Conservation (phyloP, 2,797 vertebrate genomes). For the Numenius phaeopus region DNA sequence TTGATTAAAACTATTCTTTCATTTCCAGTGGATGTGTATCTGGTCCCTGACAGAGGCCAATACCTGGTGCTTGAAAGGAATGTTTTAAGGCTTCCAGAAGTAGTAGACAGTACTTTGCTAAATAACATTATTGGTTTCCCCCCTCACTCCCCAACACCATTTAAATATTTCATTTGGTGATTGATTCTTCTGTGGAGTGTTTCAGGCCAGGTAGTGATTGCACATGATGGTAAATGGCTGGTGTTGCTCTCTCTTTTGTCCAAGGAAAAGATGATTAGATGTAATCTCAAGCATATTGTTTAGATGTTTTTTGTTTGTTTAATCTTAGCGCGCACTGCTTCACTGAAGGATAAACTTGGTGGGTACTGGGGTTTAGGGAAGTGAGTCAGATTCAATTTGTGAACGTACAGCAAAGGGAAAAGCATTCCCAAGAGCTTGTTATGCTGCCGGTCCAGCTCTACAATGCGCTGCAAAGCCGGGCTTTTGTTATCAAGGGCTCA, state of each 20-base stretch:
- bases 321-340: not conserved
- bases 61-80: not conserved
- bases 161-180: not conserved
- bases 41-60: not conserved
- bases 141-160: not conserved
- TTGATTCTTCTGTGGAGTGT: not conserved
- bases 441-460: slow-evolving; percentile 2
- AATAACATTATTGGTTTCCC: not conserved
- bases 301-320: slow-evolving; percentile 29
- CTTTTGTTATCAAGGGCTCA: slow-evolving; percentile 62
- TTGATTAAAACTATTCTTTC: not conserved
- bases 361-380: slow-evolving; percentile 13
- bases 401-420: slow-evolving; percentile 24
- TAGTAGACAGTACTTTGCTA: not conserved
- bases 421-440: slow-evolving; percentile 41
- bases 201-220: not conserved
- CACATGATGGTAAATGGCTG: not conserved
- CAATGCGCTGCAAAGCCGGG: slow-evolving; percentile 50
- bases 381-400: slow-evolving; percentile 46
- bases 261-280: slow-evolving; percentile 4
- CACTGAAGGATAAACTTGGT: not conserved
- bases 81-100: not conserved
- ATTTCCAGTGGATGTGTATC: not conserved
- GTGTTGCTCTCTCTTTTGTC: not conserved
- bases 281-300: slow-evolving; percentile 29